Base-by-base conservation (phyloP, 2,113 vertebrate genomes). In the Edolisoma coerulescens region DNA sequence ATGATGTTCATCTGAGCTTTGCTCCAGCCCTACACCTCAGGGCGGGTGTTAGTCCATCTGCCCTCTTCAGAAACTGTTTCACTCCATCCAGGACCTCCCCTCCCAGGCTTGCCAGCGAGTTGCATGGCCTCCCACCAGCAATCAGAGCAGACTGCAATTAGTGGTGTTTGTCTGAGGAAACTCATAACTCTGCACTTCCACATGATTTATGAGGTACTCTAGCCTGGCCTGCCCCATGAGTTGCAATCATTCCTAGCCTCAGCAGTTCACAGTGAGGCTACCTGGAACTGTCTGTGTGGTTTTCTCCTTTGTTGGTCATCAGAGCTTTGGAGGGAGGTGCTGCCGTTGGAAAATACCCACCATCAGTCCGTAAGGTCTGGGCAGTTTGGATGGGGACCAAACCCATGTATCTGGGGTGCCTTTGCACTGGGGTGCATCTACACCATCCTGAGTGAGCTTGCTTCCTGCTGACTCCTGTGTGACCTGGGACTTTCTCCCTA, bases 161-260 rank as follows among this genome's bases (percentile, higher is more conserved):
- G 89, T 14, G 2, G 22, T 84, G 54, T 94, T 95, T 94, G 71
- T 95, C 79, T 94, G 89, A 95, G 93, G 89, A 95, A 96, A 95
- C 82, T 73, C 84, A 13, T 84, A 94, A 95, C 71, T 97, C 95
- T 82, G 45, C 93, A 94, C 71, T 96, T 94, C 64, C 75, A 69
- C 63, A 68, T 96, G 90, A 97, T 96, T 97, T 95, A 97, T 95
- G 92, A 87, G 50, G 52, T 74, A 84, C 64, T 77, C 60, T 70
- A 90, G 91, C 73, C 56, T 1, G 6, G 86, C 33, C 78, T 80
- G 87, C 74, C 86, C 47, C 2, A 0, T 26, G 37, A 57, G 64
- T 49, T 6, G 1, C 14, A 20, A 80, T 65, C 22, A 5, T 90
- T 96, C 79, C 86, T 56, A 88, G 78, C 59, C 28, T 47, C 17